phyloP scores from a whole-genome alignment of 2,888 invertebrate genomes.

The Cephus pygmeus region DNA sequence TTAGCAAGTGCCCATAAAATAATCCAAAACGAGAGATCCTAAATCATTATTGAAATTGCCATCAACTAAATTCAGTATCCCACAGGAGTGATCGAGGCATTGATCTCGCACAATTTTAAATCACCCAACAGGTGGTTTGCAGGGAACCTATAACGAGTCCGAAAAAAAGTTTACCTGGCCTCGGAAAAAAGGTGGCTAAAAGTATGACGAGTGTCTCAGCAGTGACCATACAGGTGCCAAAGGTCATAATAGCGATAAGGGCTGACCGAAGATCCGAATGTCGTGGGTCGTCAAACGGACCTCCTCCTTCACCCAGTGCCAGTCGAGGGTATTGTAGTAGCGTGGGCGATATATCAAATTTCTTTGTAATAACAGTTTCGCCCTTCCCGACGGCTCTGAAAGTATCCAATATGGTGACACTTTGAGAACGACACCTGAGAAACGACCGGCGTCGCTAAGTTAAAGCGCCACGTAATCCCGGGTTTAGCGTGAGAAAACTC shows the following conservation, averaged over 20 bases:
- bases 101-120: not conserved
- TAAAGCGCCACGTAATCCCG: constrained; percentile 59
- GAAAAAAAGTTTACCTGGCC: not conserved
- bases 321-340: not conserved
- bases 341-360: constrained; percentile 55
- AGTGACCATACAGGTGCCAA: not conserved
- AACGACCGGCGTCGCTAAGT: constrained; percentile 56
- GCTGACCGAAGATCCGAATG: not conserved
- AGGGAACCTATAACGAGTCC: not conserved
- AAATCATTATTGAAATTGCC: not conserved
- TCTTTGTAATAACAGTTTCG: constrained; percentile 52
- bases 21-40: constrained; percentile 27
- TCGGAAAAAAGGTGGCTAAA: not conserved
- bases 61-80: not conserved
- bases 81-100: not conserved
- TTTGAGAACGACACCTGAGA: constrained; percentile 55
- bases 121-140: not conserved
- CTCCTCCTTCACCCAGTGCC: not conserved
- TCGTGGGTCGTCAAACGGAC: not conserved
- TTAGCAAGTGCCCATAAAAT: constrained; percentile 34
- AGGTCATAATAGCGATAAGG: not conserved
- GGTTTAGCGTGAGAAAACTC: constrained; percentile 58
- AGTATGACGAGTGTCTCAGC: not conserved
- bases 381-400: constrained; percentile 23
- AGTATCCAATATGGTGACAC: constrained; percentile 59